These are phyloP conservation scores for Marmota flaviventris DNA, from an alignment of 2,113 vertebrate genomes.

Conservation along the genomic window DNA sequence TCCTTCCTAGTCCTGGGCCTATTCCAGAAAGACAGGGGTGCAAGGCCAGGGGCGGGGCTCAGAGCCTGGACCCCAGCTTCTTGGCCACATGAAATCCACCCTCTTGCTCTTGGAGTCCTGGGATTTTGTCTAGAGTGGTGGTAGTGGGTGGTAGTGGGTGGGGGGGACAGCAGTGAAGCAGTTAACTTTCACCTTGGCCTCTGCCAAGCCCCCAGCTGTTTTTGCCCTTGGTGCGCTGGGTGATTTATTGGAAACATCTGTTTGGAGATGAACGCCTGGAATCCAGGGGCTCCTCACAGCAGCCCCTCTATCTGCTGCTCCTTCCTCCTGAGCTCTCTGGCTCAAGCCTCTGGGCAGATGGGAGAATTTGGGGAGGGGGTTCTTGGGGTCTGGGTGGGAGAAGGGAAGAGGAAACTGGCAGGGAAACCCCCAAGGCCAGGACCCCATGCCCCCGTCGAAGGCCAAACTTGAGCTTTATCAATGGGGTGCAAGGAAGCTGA, in stretches of 20 bases:
- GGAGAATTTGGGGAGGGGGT: not conserved
- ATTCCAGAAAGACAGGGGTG: not conserved
- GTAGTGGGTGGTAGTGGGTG: not conserved
- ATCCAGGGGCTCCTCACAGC: conserved; percentile 46
- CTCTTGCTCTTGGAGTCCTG: not conserved
- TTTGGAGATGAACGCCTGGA: conserved; percentile 65
- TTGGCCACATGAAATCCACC: rapidly evolving
- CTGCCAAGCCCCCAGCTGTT: conserved; percentile 79
- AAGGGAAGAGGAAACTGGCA: not conserved
- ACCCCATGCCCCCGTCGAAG: not conserved
- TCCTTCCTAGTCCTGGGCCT: not conserved
- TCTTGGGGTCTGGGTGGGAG: not conserved
- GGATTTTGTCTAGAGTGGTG: not conserved
- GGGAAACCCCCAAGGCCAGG: not conserved
- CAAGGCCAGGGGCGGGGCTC: not conserved
- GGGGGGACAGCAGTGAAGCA: conserved; percentile 22
- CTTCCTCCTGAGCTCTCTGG: not conserved
- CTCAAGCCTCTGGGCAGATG: not conserved
- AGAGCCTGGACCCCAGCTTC: not conserved
- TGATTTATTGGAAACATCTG: conserved; percentile 83
- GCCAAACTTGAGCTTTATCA: not conserved
- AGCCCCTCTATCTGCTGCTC: not conserved
- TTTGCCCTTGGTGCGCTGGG: conserved; percentile 63
- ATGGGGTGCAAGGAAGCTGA: not conserved
- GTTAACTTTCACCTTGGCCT: conserved; percentile 52